phyloP scores from a whole-genome alignment of 2,888 invertebrate genomes.

The Saturnia japonica region DNA sequence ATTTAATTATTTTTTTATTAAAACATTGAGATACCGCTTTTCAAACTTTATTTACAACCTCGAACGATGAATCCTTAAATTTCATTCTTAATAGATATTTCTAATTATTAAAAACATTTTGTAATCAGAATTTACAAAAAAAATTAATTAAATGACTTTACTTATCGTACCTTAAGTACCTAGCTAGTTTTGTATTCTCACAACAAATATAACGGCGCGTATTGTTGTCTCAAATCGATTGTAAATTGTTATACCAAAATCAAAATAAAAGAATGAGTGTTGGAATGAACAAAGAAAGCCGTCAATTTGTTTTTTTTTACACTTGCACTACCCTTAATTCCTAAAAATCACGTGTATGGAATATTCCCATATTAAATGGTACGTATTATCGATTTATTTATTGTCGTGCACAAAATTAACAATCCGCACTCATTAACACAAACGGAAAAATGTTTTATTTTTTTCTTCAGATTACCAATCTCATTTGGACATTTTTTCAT shows the following conservation, averaged over 20 bases:
- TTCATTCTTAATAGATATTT: too few relatives aligned
- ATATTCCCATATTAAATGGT: conserved; percentile 64
- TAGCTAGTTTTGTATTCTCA: conserved; percentile 72
- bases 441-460: conserved; percentile 55
- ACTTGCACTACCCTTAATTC: conserved; percentile 41
- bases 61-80: neutral
- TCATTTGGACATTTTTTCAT: conserved; percentile 45
- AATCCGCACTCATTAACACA: conserved; percentile 68
- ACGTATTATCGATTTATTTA: conserved; percentile 73
- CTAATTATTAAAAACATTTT: neutral
- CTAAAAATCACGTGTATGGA: conserved; percentile 33
- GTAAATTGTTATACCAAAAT: conserved; percentile 73
- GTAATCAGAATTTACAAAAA: neutral
- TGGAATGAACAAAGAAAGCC: conserved; percentile 79
- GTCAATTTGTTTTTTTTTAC: conserved; percentile 71
- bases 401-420: conserved; percentile 68
- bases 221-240: conserved; percentile 57
- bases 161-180: conserved; percentile 40
- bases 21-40: neutral
- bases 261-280: conserved; percentile 82
- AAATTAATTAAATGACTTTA: conserved; percentile 42
- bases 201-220: conserved; percentile 79
- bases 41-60: neutral
- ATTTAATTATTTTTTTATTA: conserved; percentile 11
- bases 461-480: conserved; percentile 14